These are phyloP conservation scores for Rhizomys pruinosus DNA, from an alignment of 2,113 vertebrate species.

Conservation along the genomic window DNA sequence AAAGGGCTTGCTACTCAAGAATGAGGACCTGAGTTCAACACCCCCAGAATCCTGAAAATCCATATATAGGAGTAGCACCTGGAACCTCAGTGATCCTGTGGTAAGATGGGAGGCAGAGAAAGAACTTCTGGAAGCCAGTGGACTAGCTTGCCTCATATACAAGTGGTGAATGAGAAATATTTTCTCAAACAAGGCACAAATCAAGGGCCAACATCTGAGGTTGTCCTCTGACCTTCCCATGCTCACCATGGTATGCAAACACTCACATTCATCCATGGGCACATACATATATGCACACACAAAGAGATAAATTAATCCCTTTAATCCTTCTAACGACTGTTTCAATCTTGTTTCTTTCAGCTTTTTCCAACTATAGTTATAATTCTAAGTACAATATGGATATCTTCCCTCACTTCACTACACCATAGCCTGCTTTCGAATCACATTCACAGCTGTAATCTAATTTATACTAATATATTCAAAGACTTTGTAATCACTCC, in stretches of 20 bases:
- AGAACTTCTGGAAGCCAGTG: not conserved
- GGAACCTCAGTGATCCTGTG: not conserved
- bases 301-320: not conserved
- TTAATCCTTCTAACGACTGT: not conserved
- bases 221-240: not conserved
- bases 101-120: not conserved
- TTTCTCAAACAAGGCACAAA: not conserved
- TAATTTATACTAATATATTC: not conserved
- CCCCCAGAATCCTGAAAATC: not conserved
- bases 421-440: not conserved
- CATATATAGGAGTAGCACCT: not conserved
- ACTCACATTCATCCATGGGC: not conserved
- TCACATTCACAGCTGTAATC: not conserved
- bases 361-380: not conserved
- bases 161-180: not conserved
- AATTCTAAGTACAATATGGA: not conserved
- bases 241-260: not conserved
- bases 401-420: not conserved
- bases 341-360: slow-evolving; percentile 9
- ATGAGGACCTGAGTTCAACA: not conserved
- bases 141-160: not conserved
- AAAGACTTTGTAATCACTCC: not conserved
- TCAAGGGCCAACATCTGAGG: not conserved
- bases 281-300: not conserved
- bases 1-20: not conserved